Conservation (phyloP, 2,797 vertebrate species). For the Meda fulgida region DNA sequence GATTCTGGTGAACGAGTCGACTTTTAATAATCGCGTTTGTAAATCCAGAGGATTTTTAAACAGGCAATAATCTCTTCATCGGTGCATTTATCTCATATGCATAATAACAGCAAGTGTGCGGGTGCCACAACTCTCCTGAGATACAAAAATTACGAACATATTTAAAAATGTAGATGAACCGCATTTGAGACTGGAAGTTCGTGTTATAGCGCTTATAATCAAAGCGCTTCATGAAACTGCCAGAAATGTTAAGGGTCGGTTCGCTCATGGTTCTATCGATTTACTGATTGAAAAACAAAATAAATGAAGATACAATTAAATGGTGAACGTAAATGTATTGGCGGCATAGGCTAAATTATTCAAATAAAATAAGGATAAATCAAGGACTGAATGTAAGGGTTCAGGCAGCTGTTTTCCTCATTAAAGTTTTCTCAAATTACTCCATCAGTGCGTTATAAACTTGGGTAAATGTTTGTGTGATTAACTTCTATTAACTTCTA, state of each 20-base stretch:
- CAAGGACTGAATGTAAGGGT: neutral
- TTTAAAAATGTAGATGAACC: neutral
- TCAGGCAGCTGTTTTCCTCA: neutral
- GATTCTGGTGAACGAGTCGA: neutral
- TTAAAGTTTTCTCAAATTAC: neutral
- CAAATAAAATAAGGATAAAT: no score
- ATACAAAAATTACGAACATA: neutral
- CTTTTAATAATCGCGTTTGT: neutral
- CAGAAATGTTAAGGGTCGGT: neutral
- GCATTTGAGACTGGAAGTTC: neutral
- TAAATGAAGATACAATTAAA: neutral
- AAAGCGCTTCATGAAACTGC: neutral
- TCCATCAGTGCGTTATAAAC: neutral
- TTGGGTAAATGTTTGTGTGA: neutral
- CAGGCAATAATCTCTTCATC: no score
- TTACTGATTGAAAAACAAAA: neutral
- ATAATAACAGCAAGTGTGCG: no score
- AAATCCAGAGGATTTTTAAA: neutral
- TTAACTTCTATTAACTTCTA: no score
- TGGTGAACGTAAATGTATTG: neutral
- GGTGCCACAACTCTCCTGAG: neutral
- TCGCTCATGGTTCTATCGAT: neutral
- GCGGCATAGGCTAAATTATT: neutral
- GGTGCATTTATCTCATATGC: neutral
- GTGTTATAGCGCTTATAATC: neutral